These are phyloP conservation scores for Dipodomys spectabilis DNA, from an alignment of 2,113 vertebrate genomes.

Conservation along the genomic window DNA sequence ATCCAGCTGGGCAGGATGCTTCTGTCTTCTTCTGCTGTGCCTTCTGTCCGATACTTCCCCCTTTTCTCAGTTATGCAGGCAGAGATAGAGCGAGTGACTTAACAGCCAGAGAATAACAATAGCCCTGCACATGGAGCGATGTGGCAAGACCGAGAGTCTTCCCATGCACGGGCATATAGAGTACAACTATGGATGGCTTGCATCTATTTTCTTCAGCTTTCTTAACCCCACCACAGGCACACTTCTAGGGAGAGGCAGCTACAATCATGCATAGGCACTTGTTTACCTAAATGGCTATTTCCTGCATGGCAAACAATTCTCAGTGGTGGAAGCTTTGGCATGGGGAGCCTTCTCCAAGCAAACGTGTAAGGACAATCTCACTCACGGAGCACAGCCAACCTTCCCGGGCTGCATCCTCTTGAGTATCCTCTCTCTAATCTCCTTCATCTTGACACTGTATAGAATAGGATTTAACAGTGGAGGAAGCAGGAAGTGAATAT, in stretches of 20 bases:
- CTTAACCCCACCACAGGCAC: not conserved
- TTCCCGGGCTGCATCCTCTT: constrained; percentile 55
- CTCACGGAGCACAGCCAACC: constrained; percentile 39
- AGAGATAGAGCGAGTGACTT: not conserved
- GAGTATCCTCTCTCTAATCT: constrained; percentile 70
- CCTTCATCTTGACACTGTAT: constrained; percentile 78
- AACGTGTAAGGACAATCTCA: not conserved
- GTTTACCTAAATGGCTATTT: not conserved
- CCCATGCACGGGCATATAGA: not conserved
- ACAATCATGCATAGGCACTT: not conserved
- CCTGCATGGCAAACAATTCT: not conserved
- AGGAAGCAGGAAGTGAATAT: constrained; percentile 78
- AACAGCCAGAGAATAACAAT: not conserved
- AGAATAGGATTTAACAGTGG: constrained; percentile 77
- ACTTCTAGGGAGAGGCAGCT: not conserved
- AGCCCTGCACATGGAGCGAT: not conserved
- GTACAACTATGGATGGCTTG: not conserved
- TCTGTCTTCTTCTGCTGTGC: not conserved
- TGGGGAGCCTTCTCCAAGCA: not conserved
- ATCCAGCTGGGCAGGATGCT: not conserved
- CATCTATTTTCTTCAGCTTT: not conserved
- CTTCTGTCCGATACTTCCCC: not conserved
- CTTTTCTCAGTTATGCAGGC: not conserved
- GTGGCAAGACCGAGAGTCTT: not conserved
- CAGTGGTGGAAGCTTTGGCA: not conserved